Evolutionary conservation across 2,797 vertebrate genomes (phyloP), one percentile per base, ranked within the genome.

Genomic region (Pachyuromys duprasi): DNA sequence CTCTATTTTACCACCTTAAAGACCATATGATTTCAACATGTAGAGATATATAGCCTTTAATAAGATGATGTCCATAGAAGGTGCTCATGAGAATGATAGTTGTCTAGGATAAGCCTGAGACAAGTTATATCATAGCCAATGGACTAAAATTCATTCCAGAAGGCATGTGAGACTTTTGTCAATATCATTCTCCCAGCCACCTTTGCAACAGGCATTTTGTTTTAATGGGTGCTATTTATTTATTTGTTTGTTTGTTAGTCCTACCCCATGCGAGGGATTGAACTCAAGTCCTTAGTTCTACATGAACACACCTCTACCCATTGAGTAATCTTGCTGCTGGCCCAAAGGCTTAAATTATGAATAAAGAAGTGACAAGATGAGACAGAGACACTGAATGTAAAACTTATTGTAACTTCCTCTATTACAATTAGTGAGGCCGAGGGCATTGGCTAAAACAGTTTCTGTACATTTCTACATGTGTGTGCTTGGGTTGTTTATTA

Each of bases 351-450:
- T 91, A 95, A 86, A 83, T 86, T 79, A 57, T 76, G 28, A 15
- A 62, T 28, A 18, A 39, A 83, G 89, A 90, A 70, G 7, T 81
- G 26, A 92, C 4, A 70, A 31, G 12, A 89, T 89, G 63, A 95
- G 17, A 60, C 57, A 96, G 72, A 95, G 67, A 70, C 22, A 82
- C n/a, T 67, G 24, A 5, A 18, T 93, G 45, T 80, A 87, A 90
- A 92, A 93, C 78, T 69, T 31, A 74, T 11, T 90, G 20, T 60
- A 28, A 88, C 42, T 82, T 94, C 31, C 90, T 13, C 31, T 42
- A 15, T 93, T 93, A 63, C 53, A n/a, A 63, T 39, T 78, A 20
- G 28, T 39, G 36, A 88, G 28, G 53, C 18, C n/a, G 6, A 24
- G 26, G 11, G 2, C 3, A 69, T 24, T 45, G 3, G 81, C n/a